Conservation (phyloP, 2,888 invertebrate species). For the Machimus rusticus region DNA sequence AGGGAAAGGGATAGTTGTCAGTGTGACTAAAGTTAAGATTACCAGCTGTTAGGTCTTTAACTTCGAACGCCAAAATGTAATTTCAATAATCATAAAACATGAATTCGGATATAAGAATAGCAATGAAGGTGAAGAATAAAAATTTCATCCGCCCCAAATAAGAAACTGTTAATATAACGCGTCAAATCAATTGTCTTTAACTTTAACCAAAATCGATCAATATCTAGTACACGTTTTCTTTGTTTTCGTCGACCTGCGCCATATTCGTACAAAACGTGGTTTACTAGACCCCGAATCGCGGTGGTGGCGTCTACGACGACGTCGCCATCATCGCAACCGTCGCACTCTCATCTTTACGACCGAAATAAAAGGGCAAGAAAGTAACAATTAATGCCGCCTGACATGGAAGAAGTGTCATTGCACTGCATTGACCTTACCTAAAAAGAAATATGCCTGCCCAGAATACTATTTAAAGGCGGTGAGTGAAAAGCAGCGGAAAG, state of each 20-base stretch:
- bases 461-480: background rate
- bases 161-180: background rate
- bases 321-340: background rate
- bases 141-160: background rate
- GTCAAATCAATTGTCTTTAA: background rate
- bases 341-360: background rate
- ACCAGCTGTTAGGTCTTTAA: too few species aligned
- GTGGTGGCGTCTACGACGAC: background rate
- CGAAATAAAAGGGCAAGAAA: background rate
- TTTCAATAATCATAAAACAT: too few species aligned
- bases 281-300: background rate
- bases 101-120: too few species aligned
- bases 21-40: too few species aligned
- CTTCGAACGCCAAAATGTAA: too few species aligned
- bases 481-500: background rate
- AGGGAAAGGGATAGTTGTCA: too few species aligned
- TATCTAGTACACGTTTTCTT: background rate
- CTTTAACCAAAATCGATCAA: background rate
- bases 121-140: background rate
- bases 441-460: background rate
- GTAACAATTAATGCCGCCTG: background rate
- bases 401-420: constrained; percentile 20
- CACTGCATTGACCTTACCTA: constrained; percentile 33
- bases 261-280: background rate
- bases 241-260: background rate